phyloP scores from a whole-genome alignment of 2,888 invertebrate genomes.

The Gnatocerus cornutus region DNA sequence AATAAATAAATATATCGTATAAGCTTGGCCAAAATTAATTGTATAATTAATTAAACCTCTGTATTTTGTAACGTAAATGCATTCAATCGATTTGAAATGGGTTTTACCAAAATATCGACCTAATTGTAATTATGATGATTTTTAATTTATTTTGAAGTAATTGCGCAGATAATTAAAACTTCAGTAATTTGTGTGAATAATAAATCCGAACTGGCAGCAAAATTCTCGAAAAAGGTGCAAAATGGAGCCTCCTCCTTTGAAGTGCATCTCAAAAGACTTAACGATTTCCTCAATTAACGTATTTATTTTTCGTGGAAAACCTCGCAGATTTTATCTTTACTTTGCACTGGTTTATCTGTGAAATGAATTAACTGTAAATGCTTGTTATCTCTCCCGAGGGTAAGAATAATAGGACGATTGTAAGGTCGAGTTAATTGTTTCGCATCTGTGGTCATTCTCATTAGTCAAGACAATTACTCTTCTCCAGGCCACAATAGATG shows the following conservation, averaged over 20 bases:
- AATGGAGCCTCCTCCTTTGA: constrained; percentile 14
- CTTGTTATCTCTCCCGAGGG: constrained; percentile 54
- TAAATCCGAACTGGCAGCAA: constrained; percentile 2
- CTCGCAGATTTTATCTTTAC: constrained; percentile 16
- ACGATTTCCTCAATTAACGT: constrained; percentile 46
- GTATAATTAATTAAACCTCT: too few relatives aligned
- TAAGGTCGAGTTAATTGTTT: constrained; percentile 58
- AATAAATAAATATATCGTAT: too few relatives aligned
- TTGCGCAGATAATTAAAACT: constrained; percentile 29
- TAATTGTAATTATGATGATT: too few relatives aligned
- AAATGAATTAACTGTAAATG: constrained; percentile 55
- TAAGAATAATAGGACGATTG: constrained; percentile 56
- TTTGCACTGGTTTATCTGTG: constrained; percentile 49
- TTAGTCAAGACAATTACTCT: constrained; percentile 59
- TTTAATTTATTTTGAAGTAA: too few relatives aligned
- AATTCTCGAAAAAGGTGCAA: constrained; percentile 20
- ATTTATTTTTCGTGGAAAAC: constrained; percentile 30
- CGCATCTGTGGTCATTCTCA: constrained; percentile 60
- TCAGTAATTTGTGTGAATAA: constrained; percentile 29
- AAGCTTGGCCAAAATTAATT: too few relatives aligned
- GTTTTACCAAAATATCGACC: too few relatives aligned
- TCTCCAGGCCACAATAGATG: constrained; percentile 51
- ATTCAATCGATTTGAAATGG: too few relatives aligned
- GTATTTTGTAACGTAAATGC: too few relatives aligned
- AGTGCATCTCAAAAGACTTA: constrained; percentile 26